A percentile compares a stretch with the other conserved stretches of the same genome.
Evolutionary conservation across 1,140 invertebrate species (phyloP).

Genomic region (Octopus sinensis): DNA sequence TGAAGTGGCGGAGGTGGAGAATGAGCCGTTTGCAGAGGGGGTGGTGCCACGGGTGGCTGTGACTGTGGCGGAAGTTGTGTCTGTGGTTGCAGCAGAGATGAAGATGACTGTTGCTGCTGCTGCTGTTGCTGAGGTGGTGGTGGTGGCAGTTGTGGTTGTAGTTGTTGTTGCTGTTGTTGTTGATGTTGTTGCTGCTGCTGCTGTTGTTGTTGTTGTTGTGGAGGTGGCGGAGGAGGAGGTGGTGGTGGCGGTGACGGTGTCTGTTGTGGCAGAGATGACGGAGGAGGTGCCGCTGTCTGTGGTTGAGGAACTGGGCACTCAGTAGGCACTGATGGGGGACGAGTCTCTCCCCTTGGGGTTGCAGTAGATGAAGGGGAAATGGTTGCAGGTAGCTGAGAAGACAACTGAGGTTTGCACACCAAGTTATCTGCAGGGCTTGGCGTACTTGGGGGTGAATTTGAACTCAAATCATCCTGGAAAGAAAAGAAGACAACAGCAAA

Average conservation of each 20-base stretch:
- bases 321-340: not conserved
- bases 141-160: slow-evolving; percentile 12
- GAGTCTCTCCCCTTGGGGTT: not conserved
- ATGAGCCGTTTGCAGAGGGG: not conserved
- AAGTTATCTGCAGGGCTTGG: slow-evolving; percentile 45
- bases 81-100: slow-evolving; percentile 9
- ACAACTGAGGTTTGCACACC: slow-evolving; percentile 17
- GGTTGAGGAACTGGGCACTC: slow-evolving; percentile 5
- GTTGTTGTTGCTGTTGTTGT: slow-evolving; percentile 1
- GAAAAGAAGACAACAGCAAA: slow-evolving; percentile 12
- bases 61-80: slow-evolving; percentile 18
- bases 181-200: slow-evolving; percentile 14
- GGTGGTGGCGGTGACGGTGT: slow-evolving; percentile 15
- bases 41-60: not conserved
- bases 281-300: not conserved
- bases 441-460: slow-evolving; percentile 45
- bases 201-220: slow-evolving; percentile 6
- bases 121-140: slow-evolving; percentile 8
- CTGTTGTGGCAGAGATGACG: not conserved
- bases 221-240: slow-evolving; percentile 12
- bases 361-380: not conserved
- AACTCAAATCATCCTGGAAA: slow-evolving; percentile 47
- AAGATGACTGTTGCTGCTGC: slow-evolving; percentile 13
- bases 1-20: not conserved
- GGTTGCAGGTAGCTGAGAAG: not conserved